A percentile compares a stretch with the other conserved stretches of the same genome.
These are phyloP conservation scores for Eugnorisma glareosa DNA, from an alignment of 2,888 invertebrate species.

Conservation along the genomic window DNA sequence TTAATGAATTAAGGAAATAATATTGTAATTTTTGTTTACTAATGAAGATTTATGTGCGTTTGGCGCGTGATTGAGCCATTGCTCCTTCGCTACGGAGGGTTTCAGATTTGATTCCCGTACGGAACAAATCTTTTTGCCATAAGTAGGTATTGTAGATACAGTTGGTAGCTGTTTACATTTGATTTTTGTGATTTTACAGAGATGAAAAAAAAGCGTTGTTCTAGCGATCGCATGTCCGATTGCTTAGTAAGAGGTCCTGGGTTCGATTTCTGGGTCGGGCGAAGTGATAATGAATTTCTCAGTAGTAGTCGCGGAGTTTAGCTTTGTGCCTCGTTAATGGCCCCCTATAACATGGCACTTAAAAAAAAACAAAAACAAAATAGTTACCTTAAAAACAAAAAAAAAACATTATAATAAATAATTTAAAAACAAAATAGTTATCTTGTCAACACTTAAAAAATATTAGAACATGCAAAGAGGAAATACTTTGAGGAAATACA, in stretches of 20 bases:
- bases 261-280: background rate
- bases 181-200: background rate
- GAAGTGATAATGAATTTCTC: background rate
- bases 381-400: no score
- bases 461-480: conserved; percentile 3
- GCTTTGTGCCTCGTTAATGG: background rate
- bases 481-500: background rate
- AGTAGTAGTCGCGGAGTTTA: background rate
- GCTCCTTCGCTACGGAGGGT: background rate
- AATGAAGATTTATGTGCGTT: background rate
- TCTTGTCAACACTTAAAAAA: background rate
- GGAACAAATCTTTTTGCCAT: no score
- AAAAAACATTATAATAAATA: no score
- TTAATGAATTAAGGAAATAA: background rate
- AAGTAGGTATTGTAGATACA: background rate
- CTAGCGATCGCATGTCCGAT: background rate
- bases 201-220: background rate
- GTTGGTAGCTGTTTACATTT: background rate
- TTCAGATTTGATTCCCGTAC: background rate
- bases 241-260: background rate
- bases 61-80: background rate
- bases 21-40: background rate
- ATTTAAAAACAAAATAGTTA: conserved; percentile 10
- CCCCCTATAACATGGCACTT: background rate
- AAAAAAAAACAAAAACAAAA: no score